Evolutionary conservation across 1,140 invertebrate species (phyloP).

Genomic region (Cepaea nemoralis): DNA sequence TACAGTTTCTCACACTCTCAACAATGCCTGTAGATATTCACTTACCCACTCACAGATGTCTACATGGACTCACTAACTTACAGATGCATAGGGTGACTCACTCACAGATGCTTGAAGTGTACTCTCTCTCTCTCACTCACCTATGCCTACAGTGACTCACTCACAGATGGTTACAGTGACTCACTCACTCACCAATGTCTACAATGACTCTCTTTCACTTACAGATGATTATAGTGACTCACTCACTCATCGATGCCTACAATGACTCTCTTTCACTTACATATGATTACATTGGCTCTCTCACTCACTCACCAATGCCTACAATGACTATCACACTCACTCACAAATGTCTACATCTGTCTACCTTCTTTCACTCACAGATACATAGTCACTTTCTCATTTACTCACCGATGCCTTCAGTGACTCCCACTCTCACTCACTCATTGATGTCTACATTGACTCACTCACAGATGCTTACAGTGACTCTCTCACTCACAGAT

Average conservation of each 20-base stretch:
- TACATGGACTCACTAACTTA: too few species aligned
- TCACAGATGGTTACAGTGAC: neutral
- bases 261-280: neutral
- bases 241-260: neutral
- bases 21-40: too few species aligned
- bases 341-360: neutral
- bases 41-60: too few species aligned
- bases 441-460: neutral
- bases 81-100: too few species aligned
- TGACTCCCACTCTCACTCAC: constrained; percentile 7
- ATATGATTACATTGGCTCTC: neutral
- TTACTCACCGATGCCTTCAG: neutral
- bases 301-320: neutral
- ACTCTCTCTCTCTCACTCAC: too few species aligned
- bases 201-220: neutral
- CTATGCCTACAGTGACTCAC: neutral
- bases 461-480: neutral
- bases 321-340: neutral
- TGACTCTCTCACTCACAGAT: neutral
- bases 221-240: neutral
- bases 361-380: too few species aligned
- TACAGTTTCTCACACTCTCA: too few species aligned
- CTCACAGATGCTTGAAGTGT: too few species aligned
- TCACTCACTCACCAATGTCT: neutral
- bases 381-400: neutral